Conservation (phyloP, 2,797 vertebrate genomes). For the Nannoperca obscura region DNA sequence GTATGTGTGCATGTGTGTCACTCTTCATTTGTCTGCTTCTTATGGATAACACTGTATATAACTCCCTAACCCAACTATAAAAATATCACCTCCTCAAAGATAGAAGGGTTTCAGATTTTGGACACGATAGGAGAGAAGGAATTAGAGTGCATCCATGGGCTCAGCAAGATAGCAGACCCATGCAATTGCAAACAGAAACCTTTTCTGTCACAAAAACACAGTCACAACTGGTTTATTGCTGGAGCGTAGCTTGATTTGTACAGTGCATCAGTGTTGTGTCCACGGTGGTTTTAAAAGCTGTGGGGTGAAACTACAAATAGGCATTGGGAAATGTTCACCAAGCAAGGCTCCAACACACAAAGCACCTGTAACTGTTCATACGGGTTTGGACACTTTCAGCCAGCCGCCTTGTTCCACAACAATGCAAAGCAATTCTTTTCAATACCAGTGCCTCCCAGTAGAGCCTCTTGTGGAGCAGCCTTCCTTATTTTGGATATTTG, state of each 20-base stretch:
- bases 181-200: too few relatives aligned
- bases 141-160: too few relatives aligned
- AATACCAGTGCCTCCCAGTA: background rate
- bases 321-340: background rate
- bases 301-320: background rate
- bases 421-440: background rate
- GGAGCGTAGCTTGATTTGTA: background rate
- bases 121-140: background rate
- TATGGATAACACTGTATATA: background rate
- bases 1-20: constrained; percentile 41
- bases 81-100: background rate
- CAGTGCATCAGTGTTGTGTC: background rate
- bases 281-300: background rate
- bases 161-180: too few relatives aligned
- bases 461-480: background rate
- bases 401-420: background rate
- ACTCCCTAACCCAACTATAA: background rate
- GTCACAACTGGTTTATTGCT: too few relatives aligned
- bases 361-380: constrained; percentile 7
- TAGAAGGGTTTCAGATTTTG: background rate
- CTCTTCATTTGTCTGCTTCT: constrained; percentile 6
- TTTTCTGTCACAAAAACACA: too few relatives aligned
- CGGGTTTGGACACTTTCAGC: background rate
- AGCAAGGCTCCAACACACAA: background rate
- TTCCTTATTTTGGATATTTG: background rate